Percentiles rank a stretch among this genome's conserved stretches.
Evolutionary conservation across 2,797 vertebrate species (phyloP).

Genomic region (Silurus aristotelis): DNA sequence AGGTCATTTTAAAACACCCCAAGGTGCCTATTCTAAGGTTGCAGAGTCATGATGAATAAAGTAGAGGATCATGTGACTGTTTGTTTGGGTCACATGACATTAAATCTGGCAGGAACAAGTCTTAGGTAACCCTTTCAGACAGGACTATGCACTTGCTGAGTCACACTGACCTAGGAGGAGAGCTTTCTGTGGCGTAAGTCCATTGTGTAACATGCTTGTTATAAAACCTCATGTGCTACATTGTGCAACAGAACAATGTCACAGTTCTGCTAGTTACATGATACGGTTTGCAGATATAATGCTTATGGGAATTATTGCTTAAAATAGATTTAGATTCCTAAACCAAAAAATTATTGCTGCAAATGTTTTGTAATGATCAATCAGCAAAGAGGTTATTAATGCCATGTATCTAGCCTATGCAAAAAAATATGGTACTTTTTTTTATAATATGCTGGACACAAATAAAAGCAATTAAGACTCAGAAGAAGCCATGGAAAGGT

Average conservation of each 20-base stretch:
- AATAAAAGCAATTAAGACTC: neutral
- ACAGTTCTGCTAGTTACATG: slow-evolving; percentile 8
- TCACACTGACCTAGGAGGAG: slow-evolving; percentile 25
- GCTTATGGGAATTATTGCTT: neutral
- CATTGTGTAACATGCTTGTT: slow-evolving; percentile 47
- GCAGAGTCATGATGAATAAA: slow-evolving; percentile 50
- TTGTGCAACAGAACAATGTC: neutral
- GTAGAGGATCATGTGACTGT: slow-evolving; percentile 46
- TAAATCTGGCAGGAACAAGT: slow-evolving; percentile 28
- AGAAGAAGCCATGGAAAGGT: neutral
- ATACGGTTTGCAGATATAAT: neutral
- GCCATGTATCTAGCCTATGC: neutral
- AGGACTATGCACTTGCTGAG: slow-evolving; percentile 31
- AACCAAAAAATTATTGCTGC: neutral
- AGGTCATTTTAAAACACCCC: slow-evolving; percentile 39
- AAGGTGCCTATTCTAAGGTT: slow-evolving; percentile 34
- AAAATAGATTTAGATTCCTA: neutral
- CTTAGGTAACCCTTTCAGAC: slow-evolving; percentile 7
- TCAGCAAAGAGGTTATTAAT: neutral
- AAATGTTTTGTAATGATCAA: neutral
- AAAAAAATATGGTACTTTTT: neutral
- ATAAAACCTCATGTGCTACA: slow-evolving; percentile 41
- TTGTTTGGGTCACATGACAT: slow-evolving; percentile 55
- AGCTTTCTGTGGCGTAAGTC: slow-evolving; percentile 43
- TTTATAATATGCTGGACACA: neutral